Evolutionary conservation across 1,140 invertebrate genomes (phyloP).

Genomic region (Megalonaias nervosa): DNA sequence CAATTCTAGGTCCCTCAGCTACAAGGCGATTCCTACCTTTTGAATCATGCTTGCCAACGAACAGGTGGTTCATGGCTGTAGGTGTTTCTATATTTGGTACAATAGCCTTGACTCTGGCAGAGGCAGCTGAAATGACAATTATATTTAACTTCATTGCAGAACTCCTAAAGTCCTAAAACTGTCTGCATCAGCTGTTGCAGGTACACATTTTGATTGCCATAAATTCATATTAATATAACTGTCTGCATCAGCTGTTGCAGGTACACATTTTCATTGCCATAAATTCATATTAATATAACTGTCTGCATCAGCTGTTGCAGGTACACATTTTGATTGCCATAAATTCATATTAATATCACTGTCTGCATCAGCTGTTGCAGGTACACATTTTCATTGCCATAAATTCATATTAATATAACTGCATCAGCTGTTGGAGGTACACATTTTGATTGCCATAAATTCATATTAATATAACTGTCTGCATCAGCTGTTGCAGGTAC

Average conservation of each 20-base stretch:
- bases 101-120: conserved; percentile 44
- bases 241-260: too few relatives aligned
- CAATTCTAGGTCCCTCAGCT: conserved; percentile 43
- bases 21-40: conserved; percentile 41
- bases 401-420: too few relatives aligned
- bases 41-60: conserved; percentile 49
- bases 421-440: not conserved
- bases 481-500: too few relatives aligned
- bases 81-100: conserved; percentile 57
- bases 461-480: not conserved
- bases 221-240: not conserved
- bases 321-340: too few relatives aligned
- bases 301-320: not conserved
- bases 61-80: conserved; percentile 66
- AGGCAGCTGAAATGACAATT: conserved; percentile 44
- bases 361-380: too few relatives aligned
- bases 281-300: too few relatives aligned
- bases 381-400: too few relatives aligned
- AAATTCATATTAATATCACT: not conserved
- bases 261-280: too few relatives aligned
- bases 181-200: not conserved
- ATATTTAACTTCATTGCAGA: conserved; percentile 14
- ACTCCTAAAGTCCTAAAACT: not conserved
- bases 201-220: too few relatives aligned
- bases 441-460: too few relatives aligned